These are phyloP conservation scores for Listronotus oregonensis DNA, from an alignment of 1,140 invertebrate species.

Conservation along the genomic window DNA sequence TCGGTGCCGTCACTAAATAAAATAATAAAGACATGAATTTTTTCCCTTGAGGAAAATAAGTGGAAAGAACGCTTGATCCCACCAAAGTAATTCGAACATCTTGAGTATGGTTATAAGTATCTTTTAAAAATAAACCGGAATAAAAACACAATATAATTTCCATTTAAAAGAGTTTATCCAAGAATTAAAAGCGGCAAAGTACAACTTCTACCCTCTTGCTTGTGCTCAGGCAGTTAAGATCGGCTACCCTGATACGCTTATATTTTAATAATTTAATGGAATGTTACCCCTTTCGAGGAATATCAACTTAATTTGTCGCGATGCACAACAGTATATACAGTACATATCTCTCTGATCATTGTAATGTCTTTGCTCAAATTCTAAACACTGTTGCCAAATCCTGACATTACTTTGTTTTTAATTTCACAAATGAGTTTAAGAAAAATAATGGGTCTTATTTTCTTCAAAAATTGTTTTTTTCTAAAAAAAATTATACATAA, in stretches of 20 bases:
- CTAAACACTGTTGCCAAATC: slow-evolving; percentile 17
- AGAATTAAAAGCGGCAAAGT: slow-evolving; percentile 34
- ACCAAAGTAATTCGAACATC: not conserved
- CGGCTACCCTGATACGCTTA: slow-evolving; percentile 27
- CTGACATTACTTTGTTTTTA: too few species aligned
- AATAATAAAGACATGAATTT: too few species aligned
- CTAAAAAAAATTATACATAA: too few species aligned
- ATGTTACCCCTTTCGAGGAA: slow-evolving; percentile 36
- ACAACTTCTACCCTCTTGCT: slow-evolving; percentile 32
- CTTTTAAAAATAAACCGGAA: slow-evolving; percentile 4
- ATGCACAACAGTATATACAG: slow-evolving; percentile 28
- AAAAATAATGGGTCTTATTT: too few species aligned
- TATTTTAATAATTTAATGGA: slow-evolving; percentile 42
- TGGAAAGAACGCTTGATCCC: too few species aligned
- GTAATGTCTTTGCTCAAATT: slow-evolving; percentile 39
- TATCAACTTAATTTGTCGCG: slow-evolving; percentile 34
- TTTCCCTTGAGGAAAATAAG: too few species aligned
- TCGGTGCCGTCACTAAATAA: too few species aligned
- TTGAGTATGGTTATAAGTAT: slow-evolving; percentile 19
- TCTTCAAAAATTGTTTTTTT: too few species aligned
- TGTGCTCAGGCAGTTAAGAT: slow-evolving; percentile 33
- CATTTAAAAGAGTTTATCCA: slow-evolving; percentile 25
- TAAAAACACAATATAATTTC: slow-evolving; percentile 23
- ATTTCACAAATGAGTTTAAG: too few species aligned
- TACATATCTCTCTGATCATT: slow-evolving; percentile 33